A percentile compares a stretch with the other conserved stretches of the same genome.
These are phyloP conservation scores for Cyphomyrus discorhynchus DNA, from an alignment of 2,113 vertebrate species.

Conservation along the genomic window DNA sequence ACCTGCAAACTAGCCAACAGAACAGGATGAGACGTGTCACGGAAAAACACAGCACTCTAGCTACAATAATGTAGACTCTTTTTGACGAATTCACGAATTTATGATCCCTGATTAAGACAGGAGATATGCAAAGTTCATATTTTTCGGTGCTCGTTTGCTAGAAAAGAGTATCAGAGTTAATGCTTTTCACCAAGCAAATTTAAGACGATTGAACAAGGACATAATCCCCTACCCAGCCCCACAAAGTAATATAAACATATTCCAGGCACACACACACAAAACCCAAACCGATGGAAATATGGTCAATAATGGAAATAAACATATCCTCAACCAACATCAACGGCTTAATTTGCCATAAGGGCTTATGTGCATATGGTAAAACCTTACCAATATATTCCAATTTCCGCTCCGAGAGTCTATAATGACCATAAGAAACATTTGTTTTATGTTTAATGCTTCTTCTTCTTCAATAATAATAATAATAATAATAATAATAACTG, in stretches of 20 bases:
- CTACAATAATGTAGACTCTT: background rate
- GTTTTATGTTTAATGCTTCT: background rate
- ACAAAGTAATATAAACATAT: background rate
- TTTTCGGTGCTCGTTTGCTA: background rate
- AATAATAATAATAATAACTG: background rate
- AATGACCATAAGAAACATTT: background rate
- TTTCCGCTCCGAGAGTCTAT: background rate
- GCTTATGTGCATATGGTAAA: background rate
- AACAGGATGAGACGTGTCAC: background rate
- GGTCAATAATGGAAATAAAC: background rate
- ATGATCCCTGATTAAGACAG: background rate
- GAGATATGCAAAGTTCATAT: background rate
- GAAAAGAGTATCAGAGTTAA: background rate
- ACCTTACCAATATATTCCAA: background rate
- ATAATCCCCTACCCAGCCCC: background rate
- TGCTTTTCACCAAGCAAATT: background rate
- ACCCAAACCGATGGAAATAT: background rate
- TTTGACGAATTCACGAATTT: background rate
- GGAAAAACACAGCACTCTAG: background rate
- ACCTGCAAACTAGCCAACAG: background rate
- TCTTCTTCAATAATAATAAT: background rate
- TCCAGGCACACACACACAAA: background rate
- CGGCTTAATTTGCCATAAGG: background rate
- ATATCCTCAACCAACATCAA: background rate
- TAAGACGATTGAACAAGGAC: background rate